Evolutionary conservation across 2,888 invertebrate species (phyloP).

Genomic region (Agrochola litura): DNA sequence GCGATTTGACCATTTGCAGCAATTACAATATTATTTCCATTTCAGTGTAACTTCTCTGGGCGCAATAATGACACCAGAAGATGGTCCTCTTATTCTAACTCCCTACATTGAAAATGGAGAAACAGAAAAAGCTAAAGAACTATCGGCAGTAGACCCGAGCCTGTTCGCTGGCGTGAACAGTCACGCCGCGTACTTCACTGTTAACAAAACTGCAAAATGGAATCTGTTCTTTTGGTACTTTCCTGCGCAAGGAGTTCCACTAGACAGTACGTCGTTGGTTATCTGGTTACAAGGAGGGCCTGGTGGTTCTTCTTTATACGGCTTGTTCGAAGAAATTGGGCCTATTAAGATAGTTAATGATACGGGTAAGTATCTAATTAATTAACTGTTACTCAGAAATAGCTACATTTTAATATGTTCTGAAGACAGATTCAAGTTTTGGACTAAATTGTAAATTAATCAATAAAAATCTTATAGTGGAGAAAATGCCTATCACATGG

Average conservation of each 20-base stretch:
- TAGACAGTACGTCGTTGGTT: conserved; percentile 76
- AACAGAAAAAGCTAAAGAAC: conserved; percentile 31
- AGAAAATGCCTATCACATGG: conserved; percentile 41
- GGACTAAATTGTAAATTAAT: background rate
- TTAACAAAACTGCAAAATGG: conserved; percentile 92
- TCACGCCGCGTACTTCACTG: conserved; percentile 84
- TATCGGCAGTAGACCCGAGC: conserved; percentile 52
- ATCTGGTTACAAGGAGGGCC: conserved; percentile 87
- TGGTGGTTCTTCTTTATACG: conserved; percentile 80
- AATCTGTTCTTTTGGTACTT: conserved; percentile 95
- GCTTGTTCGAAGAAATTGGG: conserved; percentile 86
- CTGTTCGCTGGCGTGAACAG: conserved; percentile 49
- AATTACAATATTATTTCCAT: background rate
- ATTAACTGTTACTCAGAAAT: background rate
- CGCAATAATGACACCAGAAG: conserved; percentile 9
- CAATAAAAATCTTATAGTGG: conserved; percentile 20
- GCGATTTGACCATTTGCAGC: background rate
- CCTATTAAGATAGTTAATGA: conserved; percentile 35
- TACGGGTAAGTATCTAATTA: conserved; percentile 17
- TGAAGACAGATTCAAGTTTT: background rate
- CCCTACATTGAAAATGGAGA: conserved; percentile 43
- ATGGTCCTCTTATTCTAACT: conserved; percentile 50
- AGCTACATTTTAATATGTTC: background rate
- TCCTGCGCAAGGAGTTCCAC: conserved; percentile 84
- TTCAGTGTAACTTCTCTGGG: conserved; percentile 3